Conservation (phyloP, 2,888 invertebrate genomes). For the Drosophila parthenogenetica region DNA sequence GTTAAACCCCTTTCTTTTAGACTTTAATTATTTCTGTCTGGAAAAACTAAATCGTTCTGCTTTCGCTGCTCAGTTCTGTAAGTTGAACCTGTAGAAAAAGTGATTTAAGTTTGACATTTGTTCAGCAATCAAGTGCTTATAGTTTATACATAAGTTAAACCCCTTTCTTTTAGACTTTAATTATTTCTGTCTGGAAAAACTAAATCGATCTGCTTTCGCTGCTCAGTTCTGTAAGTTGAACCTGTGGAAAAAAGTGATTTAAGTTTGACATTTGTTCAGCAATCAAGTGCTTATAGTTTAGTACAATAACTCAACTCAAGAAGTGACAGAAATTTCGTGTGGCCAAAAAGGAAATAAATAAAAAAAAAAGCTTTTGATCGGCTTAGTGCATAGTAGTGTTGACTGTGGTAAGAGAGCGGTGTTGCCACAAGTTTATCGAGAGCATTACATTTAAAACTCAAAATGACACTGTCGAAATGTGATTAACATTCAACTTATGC, state of each 20-base stretch:
- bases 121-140: background rate
- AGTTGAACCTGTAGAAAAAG: background rate
- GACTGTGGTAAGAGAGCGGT: background rate
- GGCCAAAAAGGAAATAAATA: slow-evolving; percentile 4
- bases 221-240: too few relatives aligned
- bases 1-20: too few relatives aligned
- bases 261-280: background rate
- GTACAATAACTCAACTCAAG: slow-evolving; percentile 5
- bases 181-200: too few relatives aligned
- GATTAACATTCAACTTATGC: slow-evolving; percentile 65
- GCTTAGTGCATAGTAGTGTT: slow-evolving; percentile 1
- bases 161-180: too few relatives aligned
- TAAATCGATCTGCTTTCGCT: too few relatives aligned
- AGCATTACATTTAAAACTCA: slow-evolving; percentile 26
- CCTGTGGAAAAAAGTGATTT: background rate
- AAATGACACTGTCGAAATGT: slow-evolving; percentile 53
- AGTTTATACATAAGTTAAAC: background rate
- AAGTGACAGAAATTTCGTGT: slow-evolving; percentile 11
- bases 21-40: too few relatives aligned
- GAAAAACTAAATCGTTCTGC: too few relatives aligned
- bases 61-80: too few relatives aligned
- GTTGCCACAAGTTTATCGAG: slow-evolving; percentile 10
- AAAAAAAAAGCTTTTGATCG: background rate
- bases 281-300: slow-evolving; percentile 6
- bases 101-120: background rate